These are phyloP conservation scores for Standfussiana lucernea DNA, from an alignment of 2,888 invertebrate species.

Conservation along the genomic window DNA sequence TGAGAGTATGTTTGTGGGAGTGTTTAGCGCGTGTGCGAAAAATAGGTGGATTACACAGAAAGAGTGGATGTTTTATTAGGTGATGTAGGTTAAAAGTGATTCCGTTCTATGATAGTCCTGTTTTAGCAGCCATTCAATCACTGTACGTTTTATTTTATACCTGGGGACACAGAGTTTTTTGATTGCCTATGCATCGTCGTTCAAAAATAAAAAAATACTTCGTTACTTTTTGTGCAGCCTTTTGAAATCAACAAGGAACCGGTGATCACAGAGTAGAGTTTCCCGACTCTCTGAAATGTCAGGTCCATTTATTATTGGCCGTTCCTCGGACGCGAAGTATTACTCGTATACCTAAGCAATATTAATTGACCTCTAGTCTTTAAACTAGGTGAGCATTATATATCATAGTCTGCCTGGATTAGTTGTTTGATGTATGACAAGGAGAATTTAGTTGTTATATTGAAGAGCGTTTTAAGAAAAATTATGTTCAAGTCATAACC, in stretches of 20 bases:
- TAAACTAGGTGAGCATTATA: neutral
- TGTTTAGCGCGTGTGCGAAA: no score
- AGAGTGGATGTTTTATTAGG: no score
- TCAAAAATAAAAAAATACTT: neutral
- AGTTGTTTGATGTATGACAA: constrained; percentile 9
- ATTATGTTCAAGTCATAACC: neutral
- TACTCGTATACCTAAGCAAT: constrained; percentile 42
- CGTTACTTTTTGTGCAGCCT: neutral
- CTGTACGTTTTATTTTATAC: no score
- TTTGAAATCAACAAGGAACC: neutral
- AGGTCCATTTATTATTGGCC: constrained; percentile 26
- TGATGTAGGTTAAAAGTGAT: no score
- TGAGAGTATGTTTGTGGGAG: no score
- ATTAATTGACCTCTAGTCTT: constrained; percentile 46
- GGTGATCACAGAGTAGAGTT: neutral
- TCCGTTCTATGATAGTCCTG: no score
- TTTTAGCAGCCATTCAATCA: no score
- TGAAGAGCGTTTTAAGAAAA: neutral
- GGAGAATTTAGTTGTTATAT: neutral
- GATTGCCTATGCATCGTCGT: no score
- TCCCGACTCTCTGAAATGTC: constrained; percentile 5
- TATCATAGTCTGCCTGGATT: constrained; percentile 27
- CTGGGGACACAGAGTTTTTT: no score
- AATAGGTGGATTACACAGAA: no score
- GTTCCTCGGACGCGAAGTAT: constrained; percentile 20